These are phyloP conservation scores for Bos taurus DNA, from an alignment of 2,113 vertebrate species.

Conservation along the genomic window DNA sequence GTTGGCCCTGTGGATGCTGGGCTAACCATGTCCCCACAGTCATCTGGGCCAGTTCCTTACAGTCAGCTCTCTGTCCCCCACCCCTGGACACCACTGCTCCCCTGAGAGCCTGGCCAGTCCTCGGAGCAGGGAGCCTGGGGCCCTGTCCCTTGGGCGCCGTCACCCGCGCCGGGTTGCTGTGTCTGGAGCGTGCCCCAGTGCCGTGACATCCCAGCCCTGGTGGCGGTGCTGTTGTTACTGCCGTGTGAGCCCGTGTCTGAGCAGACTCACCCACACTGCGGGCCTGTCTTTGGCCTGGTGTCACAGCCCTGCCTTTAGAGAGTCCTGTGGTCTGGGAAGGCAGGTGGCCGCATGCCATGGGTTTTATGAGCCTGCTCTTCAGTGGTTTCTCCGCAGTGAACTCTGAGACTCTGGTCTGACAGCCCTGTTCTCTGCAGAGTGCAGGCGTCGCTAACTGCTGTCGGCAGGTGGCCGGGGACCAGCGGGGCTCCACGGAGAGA, in stretches of 20 bases:
- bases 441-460: accelerated
- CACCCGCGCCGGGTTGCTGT: accelerated
- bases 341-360: accelerated
- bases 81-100: accelerated
- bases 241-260: accelerated
- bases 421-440: background rate
- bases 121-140: background rate
- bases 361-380: background rate
- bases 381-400: background rate
- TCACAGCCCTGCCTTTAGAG: background rate
- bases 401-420: background rate
- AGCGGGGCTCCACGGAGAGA: too few species aligned
- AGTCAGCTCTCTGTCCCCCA: background rate
- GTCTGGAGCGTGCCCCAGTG: accelerated
- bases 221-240: accelerated
- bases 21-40: background rate
- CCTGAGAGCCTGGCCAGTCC: background rate
- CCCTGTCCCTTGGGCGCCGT: accelerated
- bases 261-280: accelerated
- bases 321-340: background rate
- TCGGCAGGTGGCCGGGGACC: accelerated
- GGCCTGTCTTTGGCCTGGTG: background rate
- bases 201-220: accelerated
- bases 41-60: background rate
- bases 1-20: too few species aligned